Evolutionary conservation across 2,113 vertebrate genomes (phyloP).

Genomic region (Seriola dumerili): DNA sequence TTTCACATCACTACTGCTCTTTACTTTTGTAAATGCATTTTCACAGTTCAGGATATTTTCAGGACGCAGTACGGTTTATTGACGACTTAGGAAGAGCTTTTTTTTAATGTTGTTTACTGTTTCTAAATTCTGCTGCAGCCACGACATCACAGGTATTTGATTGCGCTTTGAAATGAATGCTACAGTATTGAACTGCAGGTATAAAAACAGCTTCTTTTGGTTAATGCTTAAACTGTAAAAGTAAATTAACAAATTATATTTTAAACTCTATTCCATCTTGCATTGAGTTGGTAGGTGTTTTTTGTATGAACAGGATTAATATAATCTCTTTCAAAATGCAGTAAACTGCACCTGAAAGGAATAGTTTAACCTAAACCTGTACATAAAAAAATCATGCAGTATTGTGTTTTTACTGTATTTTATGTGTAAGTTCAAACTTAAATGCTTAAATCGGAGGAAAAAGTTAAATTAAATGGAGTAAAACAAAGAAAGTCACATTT

Average conservation of each 20-base stretch:
- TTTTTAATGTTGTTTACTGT: neutral
- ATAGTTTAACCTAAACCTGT: neutral
- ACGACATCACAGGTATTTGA: neutral
- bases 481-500: neutral
- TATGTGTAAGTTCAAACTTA: neutral
- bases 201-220: neutral
- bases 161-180: neutral
- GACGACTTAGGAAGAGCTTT: neutral
- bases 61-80: too few relatives aligned
- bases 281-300: too few relatives aligned
- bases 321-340: too few relatives aligned
- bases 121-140: neutral
- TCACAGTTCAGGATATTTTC: neutral
- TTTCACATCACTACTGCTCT: slow-evolving; percentile 1
- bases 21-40: neutral
- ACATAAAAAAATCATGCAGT: neutral
- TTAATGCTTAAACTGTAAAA: too few relatives aligned
- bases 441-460: neutral
- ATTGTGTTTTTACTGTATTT: neutral
- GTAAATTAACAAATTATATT: too few relatives aligned
- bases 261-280: too few relatives aligned
- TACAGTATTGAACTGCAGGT: neutral
- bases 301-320: too few relatives aligned
- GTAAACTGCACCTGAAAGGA: too few relatives aligned
- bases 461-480: neutral